These are phyloP conservation scores for Patella caerulea DNA, from an alignment of 2,888 invertebrate species.

Conservation along the genomic window DNA sequence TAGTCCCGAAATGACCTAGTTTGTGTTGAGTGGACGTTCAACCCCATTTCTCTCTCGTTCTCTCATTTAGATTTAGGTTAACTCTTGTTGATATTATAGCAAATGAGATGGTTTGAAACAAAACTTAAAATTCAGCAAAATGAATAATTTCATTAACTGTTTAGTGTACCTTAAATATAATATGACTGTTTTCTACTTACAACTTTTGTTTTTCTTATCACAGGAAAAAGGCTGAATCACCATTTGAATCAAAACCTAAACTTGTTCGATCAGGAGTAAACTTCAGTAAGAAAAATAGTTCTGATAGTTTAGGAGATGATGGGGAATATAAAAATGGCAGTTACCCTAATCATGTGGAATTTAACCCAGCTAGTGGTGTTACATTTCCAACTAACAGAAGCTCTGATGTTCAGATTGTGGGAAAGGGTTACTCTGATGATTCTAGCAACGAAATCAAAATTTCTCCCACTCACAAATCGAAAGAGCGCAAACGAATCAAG, in stretches of 20 bases:
- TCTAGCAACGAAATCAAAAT: constrained; percentile 31
- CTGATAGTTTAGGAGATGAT: constrained; percentile 26
- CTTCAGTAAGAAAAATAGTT: constrained; percentile 43
- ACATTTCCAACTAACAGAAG: constrained; percentile 67
- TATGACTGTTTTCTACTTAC: no score
- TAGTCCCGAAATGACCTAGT: no score
- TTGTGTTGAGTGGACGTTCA: no score
- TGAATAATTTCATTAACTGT: no score
- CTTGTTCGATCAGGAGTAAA: constrained; percentile 43
- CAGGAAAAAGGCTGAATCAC: constrained; percentile 58
- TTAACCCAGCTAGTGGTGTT: constrained; percentile 64
- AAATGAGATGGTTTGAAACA: no score
- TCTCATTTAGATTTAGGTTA: no score
- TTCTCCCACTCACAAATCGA: constrained; percentile 37
- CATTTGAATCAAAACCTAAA: constrained; percentile 61
- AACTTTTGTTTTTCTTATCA: constrained; percentile 21
- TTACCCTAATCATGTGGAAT: constrained; percentile 49
- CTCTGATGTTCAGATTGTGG: constrained; percentile 67
- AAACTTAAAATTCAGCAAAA: no score
- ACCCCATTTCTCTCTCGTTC: no score
- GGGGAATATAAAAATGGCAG: constrained; percentile 30
- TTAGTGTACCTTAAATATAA: no score
- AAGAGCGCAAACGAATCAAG: constrained; percentile 51
- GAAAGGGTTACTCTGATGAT: constrained; percentile 65
- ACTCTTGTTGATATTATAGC: no score